These are phyloP conservation scores for Muntiacus reevesi DNA, from an alignment of 2,113 vertebrate species.

Conservation along the genomic window DNA sequence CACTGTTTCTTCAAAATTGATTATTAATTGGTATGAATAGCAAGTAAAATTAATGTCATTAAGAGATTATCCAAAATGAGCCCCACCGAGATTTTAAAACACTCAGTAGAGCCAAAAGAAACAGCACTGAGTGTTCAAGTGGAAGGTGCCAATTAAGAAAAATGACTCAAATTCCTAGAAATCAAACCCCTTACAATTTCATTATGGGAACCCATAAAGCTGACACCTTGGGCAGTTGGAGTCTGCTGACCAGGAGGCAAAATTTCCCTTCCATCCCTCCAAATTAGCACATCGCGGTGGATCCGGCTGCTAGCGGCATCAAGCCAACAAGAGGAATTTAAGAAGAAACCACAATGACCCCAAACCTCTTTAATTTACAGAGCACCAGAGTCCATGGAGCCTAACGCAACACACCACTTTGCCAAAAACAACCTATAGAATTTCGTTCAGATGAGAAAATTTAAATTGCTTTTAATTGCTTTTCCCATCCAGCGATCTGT, in stretches of 20 bases:
- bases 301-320: neutral
- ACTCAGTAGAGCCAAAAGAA: conserved; percentile 41
- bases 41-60: conserved; percentile 51
- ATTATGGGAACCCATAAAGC: conserved; percentile 56
- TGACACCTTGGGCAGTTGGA: conserved; percentile 4
- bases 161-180: conserved; percentile 48
- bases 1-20: neutral
- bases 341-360: conserved; percentile 64
- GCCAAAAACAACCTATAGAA: conserved; percentile 70
- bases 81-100: conserved; percentile 24
- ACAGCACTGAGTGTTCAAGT: conserved; percentile 30
- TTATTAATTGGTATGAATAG: neutral
- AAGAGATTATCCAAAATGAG: conserved; percentile 42
- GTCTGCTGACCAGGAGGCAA: neutral
- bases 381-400: neutral
- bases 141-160: conserved; percentile 54
- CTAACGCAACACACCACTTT: neutral
- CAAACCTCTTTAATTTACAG: conserved; percentile 44
- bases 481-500: conserved; percentile 18
- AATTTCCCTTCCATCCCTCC: neutral
- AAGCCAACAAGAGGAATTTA: neutral
- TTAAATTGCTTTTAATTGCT: conserved; percentile 49
- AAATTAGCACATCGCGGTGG: neutral
- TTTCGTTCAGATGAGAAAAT: conserved; percentile 64
- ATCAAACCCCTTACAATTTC: conserved; percentile 53